Evolutionary conservation across 2,797 vertebrate species (phyloP), one percentile per base, ranked within the genome.

Genomic region (Glossophaga mutica): DNA sequence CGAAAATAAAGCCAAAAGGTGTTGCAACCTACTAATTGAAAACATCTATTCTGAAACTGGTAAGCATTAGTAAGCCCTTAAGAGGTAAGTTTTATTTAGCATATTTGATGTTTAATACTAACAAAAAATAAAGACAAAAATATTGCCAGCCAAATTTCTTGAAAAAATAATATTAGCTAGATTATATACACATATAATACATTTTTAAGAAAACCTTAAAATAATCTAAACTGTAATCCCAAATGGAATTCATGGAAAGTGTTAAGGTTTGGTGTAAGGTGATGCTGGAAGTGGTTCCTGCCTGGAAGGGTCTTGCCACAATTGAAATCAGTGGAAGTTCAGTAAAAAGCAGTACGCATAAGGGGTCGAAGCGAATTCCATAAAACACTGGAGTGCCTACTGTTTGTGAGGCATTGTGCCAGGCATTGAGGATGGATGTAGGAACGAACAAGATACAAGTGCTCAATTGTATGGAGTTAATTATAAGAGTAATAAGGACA

Each of bases 11-110:
- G 81, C 82, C 90, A 92, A 96, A 96, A 96, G 87, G 93, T 96
- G 94, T 96, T 83, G 18, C 84, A 96, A 46, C 8, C 87, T 96
- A 52, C 73, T 98, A 95, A 98, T 97, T 98, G 92, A 97, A 98
- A 97, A 32, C 95, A 92, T 37, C 0, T 90, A 94, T 96, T 97
- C 92, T 89, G 3, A 96, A 96, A 84, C 95, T 83, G 55, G 48
- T n/a, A 18, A 93, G 96, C 79, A 26, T 92, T 90, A 87, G 87
- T 91, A 87, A 89, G 84, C 42, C 37, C 37, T 85, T 90, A 65
- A 73, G 42, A 92, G 48, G 48, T 89, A 67, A 22, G 32, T 74
- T 90, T 97, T 86, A 90, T 83, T 95, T 94, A 77, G 65, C 7
- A 39, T 87, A 94, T 91, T 86, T 86, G 39, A 91, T 89, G 39